Base-by-base conservation (phyloP, 53 echinoderm and acorn worm genomes). In the Echinometra lucunter region DNA sequence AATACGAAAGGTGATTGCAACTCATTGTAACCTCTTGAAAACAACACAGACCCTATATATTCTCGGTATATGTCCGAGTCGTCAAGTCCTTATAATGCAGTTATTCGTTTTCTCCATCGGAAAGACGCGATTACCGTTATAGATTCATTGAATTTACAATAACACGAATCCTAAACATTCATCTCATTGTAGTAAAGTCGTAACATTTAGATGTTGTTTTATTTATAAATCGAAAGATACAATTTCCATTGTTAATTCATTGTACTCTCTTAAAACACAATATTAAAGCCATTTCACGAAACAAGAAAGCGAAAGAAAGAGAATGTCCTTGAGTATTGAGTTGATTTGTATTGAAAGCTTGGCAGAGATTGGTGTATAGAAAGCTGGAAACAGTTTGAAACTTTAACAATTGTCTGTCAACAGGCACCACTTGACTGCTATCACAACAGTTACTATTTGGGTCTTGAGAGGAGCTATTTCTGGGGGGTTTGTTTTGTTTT, bases 371-470 rank as follows among this genome's bases (percentile, higher is more conserved):
- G 16, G 17, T 81, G 81, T 81, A 83, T 83, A 45, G 83, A 83
- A 38, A 74, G 38, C 17, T 74, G 74, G 37, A 74, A 78, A 83
- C 83, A 35, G 83, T 45, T 47, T 83, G 47, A n/a, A n/a, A n/a
- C n/a, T n/a, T n/a, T n/a, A n/a, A n/a, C n/a, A 35, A 83, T 83
- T 83, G 83, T 47, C 11, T 27, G 83, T 83, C 27, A 83, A 27
- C 47, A 45, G 83, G 9, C 21, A 6, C 45, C 83, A 45, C 83
- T 83, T 83, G 83, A 83, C 83, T 83, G 83, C 83, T 83, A 83
- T 83, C 83, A 83, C 83, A 83, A 83, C 83, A 83, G 83, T 83
- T 83, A 83, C 83, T 83, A 83, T 83, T 83, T 83, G 45, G 45
- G 35, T 74, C 37, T 38, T 38, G 32, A 38, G 66, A 18, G 12